A percentile compares a stretch with the other conserved stretches of the same genome.
These are phyloP conservation scores for Phoenicopterus ruber DNA, from an alignment of 2,113 vertebrate species.

Conservation along the genomic window DNA sequence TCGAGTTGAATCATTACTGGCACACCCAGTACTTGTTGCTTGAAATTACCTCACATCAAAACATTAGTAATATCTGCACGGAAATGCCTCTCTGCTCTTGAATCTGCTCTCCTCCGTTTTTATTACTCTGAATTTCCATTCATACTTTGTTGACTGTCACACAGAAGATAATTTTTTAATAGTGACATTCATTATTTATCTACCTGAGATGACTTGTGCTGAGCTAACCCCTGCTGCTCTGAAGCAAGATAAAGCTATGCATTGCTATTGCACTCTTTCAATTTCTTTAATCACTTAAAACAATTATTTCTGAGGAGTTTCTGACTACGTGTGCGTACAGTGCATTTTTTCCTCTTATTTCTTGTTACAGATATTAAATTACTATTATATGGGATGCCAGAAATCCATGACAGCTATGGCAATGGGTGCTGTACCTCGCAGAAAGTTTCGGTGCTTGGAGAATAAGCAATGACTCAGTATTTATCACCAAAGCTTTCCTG, in stretches of 20 bases:
- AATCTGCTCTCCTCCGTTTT: not conserved
- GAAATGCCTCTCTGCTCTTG: not conserved
- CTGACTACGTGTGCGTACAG: not conserved
- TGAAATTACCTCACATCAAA: not conserved
- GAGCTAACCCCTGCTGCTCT: not conserved
- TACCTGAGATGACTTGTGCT: not conserved
- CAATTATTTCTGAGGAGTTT: not conserved
- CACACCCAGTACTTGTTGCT: not conserved
- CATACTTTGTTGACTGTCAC: not conserved
- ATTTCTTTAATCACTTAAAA: not conserved
- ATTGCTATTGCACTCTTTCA: not conserved
- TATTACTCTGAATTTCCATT: not conserved
- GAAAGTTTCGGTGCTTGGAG: not conserved
- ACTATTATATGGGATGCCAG: not conserved
- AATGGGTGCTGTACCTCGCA: not conserved
- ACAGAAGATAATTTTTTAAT: not conserved
- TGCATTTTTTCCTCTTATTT: not conserved
- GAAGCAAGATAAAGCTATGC: not conserved
- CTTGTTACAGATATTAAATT: not conserved
- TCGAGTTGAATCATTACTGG: not conserved
- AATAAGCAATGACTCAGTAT: not conserved
- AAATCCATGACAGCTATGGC: not conserved
- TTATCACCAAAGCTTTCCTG: not conserved
- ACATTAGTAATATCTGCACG: not conserved
- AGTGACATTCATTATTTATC: not conserved